Base-by-base conservation (phyloP, 2,888 invertebrate genomes). In the Ferdinandea cuprea region DNA sequence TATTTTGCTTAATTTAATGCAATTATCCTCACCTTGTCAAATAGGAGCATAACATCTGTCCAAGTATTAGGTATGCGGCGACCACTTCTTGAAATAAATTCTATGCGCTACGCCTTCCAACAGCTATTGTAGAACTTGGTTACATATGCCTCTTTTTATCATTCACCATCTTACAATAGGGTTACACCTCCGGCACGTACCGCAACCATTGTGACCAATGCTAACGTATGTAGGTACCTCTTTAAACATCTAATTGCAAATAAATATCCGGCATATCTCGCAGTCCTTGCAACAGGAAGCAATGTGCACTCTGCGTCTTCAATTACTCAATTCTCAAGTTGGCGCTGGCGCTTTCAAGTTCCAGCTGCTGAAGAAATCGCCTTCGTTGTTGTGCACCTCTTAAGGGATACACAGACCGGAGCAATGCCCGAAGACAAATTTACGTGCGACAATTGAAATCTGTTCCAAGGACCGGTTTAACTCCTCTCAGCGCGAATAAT, bases 211-310 rank as follows among this genome's bases (percentile, higher is more conserved):
- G 76, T 69, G 68, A 48, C 58, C 50, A 21, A 19, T 1, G 59
- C 54, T 54, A 48, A 17, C 46, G 44, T 46, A n/a, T n/a, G n/a
- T n/a, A n/a, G n/a, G n/a, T n/a, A 54, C 68, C 78, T 68, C 30
- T 78, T 48, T 63, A 73, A 78, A 73, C 19, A 68, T 69, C 13
- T 71, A 52, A 87, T 86, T 87, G 85, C 85, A 81, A 84, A 81
- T 66, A 85, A 86, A 86, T 86, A 78, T 78, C 72, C 86, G 86
- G 65, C 78, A 65, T 58, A 30, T 59, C 13, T 59, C 7, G 30
- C 76, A 66, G 30, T 56, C 73, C 68, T 76, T 85, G 52, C 77
- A 86, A 87, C 90, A 90, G 89, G 90, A 90, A 89, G 89, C 90
- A 89, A 89, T 73, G 66, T 78, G 83, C 78, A 72, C 48, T 69